phyloP scores from a whole-genome alignment of 1,140 invertebrate genomes.

The Prorops nasuta region DNA sequence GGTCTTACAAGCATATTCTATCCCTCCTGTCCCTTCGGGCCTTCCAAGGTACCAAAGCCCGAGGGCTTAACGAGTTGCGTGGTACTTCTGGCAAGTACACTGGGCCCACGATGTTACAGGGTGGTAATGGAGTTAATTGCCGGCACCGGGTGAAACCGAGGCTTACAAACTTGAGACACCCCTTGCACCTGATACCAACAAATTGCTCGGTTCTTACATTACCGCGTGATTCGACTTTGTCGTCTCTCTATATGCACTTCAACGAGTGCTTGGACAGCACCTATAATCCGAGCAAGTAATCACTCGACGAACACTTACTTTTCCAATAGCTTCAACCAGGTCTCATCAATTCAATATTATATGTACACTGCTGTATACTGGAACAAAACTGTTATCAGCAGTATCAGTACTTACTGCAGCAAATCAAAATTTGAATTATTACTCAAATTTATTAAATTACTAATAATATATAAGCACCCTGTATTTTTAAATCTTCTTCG shows the following conservation, averaged over 20 bases:
- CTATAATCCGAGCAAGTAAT: no score
- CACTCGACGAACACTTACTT: no score
- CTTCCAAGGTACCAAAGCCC: constrained; percentile 39
- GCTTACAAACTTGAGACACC: constrained; percentile 51
- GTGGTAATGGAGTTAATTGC: constrained; percentile 57
- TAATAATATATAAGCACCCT: no score
- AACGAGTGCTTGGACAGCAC: background rate
- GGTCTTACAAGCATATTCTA: background rate
- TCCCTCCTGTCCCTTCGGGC: constrained; percentile 24
- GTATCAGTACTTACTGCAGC: no score
- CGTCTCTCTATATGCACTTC: background rate
- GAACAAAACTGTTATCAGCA: no score
- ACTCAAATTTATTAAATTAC: no score
- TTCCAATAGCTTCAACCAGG: no score
- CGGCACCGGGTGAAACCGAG: constrained; percentile 26
- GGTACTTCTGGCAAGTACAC: constrained; percentile 29
- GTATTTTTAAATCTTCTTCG: no score
- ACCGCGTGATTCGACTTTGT: constrained; percentile 34
- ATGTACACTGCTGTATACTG: no score
- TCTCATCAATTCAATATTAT: no score
- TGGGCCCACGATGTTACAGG: constrained; percentile 46
- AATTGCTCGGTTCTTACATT: constrained; percentile 46
- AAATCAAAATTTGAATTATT: no score
- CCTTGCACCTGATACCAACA: constrained; percentile 54
- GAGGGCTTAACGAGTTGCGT: constrained; percentile 48